Percentiles rank a stretch among this genome's conserved stretches.
phyloP scores from a whole-genome alignment of 92 coral and sea anemone species.

The Parazoanthus atlanticus region DNA sequence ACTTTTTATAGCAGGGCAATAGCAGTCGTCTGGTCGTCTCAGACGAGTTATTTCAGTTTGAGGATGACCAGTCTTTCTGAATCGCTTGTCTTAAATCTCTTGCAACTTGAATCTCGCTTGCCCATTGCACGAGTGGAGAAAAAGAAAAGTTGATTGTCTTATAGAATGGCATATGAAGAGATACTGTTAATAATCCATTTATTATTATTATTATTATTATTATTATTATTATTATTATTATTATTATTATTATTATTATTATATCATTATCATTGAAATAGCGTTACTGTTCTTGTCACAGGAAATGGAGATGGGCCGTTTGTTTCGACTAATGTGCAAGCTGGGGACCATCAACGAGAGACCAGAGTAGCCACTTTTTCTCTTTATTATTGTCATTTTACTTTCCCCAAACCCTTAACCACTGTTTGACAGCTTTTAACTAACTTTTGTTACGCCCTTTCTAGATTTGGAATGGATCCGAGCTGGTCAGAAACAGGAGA shows the following conservation, averaged over 20 bases:
- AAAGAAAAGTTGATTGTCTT: too few relatives aligned
- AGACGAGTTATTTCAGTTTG: too few relatives aligned
- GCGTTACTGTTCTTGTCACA: conserved; percentile 29
- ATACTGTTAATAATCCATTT: neutral
- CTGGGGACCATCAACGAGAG: conserved; percentile 94
- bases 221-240: neutral
- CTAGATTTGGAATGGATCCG: conserved; percentile 94
- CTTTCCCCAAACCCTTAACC: neutral
- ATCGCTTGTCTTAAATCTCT: too few relatives aligned
- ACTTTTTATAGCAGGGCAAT: too few relatives aligned
- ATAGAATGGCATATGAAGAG: too few relatives aligned
- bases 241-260: neutral
- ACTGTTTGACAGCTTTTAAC: neutral
- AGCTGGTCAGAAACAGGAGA: conserved; percentile 99
- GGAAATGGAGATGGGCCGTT: conserved; percentile 99
- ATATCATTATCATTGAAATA: neutral
- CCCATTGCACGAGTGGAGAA: too few relatives aligned
- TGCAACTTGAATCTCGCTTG: too few relatives aligned
- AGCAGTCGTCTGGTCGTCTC: too few relatives aligned
- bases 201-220: neutral
- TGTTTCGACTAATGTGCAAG: conserved; percentile 87
- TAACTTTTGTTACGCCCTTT: neutral
- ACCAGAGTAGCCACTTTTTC: conserved; percentile 82
- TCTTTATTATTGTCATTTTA: neutral
- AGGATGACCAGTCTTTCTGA: too few relatives aligned